Base-by-base conservation (phyloP, 2,888 invertebrate genomes). In the Poecilobothrus nobilitatus region DNA sequence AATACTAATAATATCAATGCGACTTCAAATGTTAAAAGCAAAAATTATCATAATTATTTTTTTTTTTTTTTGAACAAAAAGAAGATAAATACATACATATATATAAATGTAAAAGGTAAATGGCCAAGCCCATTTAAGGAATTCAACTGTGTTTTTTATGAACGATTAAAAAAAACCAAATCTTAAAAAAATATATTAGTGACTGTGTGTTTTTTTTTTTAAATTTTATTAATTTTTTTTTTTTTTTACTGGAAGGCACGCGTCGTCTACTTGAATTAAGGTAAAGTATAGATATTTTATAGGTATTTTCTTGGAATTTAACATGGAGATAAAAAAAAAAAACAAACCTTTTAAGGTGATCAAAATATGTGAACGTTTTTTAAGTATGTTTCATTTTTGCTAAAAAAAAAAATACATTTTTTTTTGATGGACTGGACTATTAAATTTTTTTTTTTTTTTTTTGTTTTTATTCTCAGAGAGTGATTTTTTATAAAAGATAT, bases 51-150 rank as follows among this genome's bases (percentile, higher is more conserved):
- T 53, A 53, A 18, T 6, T 15, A 53, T 53, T 15, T 53, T 53
- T 53, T 6, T 15, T 15, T 53, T 15, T 53, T 53, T 53, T 2
- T 12, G 15, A 53, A 53, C 2, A 53, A 53, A 15, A 18, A 53
- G 7, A 41, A 41, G 15, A 41, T 15, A 41, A 53, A 18, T 12
- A 53, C 53, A 53, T 12, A 18, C n/a, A 53, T 53, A 53, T 12
- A 53, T 53, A 53, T 12, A 53, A 53, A 53, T 53, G 15, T 53
- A n/a, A 53, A 53, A 53, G 53, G 53, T 53, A 53, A 53, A 53
- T 53, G 53, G 53, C 53, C 53, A 53, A 53, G n/a, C 53, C 53
- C 53, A 53, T 53, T 53, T 53, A 53, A 53, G 53, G 53, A 53
- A 53, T 53, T 53, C n/a, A 37, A 53, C 53, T 53, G 18, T 53